Percentiles rank a stretch among this genome's conserved stretches.
phyloP scores from a whole-genome alignment of 2,113 vertebrate species.

The Stomatorhinus ivindoensis region DNA sequence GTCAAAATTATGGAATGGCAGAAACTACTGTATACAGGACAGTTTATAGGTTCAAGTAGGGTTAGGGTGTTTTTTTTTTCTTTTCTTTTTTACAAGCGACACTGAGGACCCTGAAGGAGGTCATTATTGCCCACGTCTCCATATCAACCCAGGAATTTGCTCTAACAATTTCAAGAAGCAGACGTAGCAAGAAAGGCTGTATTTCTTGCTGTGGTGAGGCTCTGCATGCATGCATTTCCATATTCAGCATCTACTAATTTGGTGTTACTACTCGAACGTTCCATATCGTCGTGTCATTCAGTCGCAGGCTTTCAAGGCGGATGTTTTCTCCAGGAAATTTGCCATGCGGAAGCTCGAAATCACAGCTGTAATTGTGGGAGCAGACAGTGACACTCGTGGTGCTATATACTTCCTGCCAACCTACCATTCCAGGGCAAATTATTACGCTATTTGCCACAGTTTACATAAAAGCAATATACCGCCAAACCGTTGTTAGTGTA shows the following conservation, averaged over 20 bases:
- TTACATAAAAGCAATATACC: neutral
- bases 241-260: neutral
- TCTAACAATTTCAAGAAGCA: neutral
- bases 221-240: neutral
- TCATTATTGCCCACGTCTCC: neutral
- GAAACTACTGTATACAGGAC: conserved; percentile 49
- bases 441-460: neutral
- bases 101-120: conserved; percentile 3
- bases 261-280: neutral
- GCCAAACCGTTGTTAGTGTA: neutral
- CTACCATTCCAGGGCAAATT: neutral
- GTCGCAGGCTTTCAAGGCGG: neutral
- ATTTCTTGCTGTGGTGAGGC: neutral
- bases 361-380: neutral
- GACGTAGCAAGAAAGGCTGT: neutral
- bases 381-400: neutral
- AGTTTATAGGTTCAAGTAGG: conserved; percentile 63
- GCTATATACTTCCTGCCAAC: too few species aligned
- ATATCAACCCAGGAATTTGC: neutral
- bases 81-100: conserved; percentile 13
- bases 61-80: conserved; percentile 50
- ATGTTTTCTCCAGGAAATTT: neutral
- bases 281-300: neutral
- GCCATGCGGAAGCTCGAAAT: neutral
- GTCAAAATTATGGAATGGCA: conserved; percentile 52